These are phyloP conservation scores for Neoniphon sammara DNA, from an alignment of 2,797 vertebrate species.

Conservation along the genomic window DNA sequence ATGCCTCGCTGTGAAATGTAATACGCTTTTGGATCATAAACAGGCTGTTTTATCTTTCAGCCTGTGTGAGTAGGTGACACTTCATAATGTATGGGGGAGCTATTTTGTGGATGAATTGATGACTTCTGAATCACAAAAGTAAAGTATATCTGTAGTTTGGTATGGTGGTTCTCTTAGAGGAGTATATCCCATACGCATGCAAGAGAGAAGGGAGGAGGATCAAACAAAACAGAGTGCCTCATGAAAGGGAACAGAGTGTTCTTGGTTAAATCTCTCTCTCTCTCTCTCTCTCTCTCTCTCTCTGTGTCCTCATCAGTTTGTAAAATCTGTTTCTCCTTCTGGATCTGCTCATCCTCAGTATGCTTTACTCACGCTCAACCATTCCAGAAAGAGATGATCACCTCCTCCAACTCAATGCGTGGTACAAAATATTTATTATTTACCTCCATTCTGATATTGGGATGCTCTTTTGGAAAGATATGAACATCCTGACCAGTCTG, in stretches of 20 bases:
- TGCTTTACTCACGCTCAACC: constrained; percentile 23
- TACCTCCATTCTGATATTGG: constrained; percentile 9
- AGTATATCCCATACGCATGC: too few species aligned
- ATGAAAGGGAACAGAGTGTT: constrained; percentile 46
- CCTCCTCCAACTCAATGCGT: constrained; percentile 6
- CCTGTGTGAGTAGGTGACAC: constrained; percentile 4
- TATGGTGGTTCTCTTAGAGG: neutral
- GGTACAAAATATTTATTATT: constrained; percentile 6
- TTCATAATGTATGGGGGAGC: constrained; percentile 12
- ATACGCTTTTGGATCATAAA: constrained; percentile 15
- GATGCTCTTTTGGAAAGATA: constrained; percentile 4
- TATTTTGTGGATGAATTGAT: constrained; percentile 32
- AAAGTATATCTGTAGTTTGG: neutral
- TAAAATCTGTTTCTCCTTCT: constrained; percentile 27
- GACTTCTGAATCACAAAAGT: constrained; percentile 38
- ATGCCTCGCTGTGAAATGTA: constrained; percentile 23
- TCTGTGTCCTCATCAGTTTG: constrained; percentile 31
- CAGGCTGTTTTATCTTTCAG: constrained; percentile 7
- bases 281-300: too few species aligned
- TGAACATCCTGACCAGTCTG: constrained; percentile 28
- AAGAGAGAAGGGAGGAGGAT: constrained; percentile 22
- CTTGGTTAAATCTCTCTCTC: constrained; percentile 44
- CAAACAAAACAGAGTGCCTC: constrained; percentile 49
- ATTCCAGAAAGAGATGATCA: constrained; percentile 12
- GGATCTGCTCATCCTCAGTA: constrained; percentile 22